Base-by-base conservation (phyloP, 2,888 invertebrate genomes). In the Philaethria dido region DNA sequence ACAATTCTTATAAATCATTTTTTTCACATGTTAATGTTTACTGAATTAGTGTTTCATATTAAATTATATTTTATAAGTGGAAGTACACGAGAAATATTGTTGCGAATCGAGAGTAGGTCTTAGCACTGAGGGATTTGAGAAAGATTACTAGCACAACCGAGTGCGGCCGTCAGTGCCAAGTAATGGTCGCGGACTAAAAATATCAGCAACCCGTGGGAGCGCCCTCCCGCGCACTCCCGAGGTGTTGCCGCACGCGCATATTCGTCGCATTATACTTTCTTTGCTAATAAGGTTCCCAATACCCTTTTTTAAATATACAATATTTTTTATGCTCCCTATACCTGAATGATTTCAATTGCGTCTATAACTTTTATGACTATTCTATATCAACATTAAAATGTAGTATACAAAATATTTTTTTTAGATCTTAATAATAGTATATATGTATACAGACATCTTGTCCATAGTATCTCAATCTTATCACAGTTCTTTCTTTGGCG, bases 121-220 rank as follows among this genome's bases (percentile, higher is more conserved):
- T 88, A 83, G 86, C 83, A 83, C 84, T 84, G 81, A 86, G 86
- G 82, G 88, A 89, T 89, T 89, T 91, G 83, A 89, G 86, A 89
- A 88, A 89, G 90, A 90, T 90, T 88, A 89, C 84, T 90, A 86
- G 90, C 91, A 86, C 91, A 87, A 83, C 80, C 79, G 88, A 87
- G 89, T 87, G 87, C 92, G 93, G 89, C 89, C 93, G 90, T 87
- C 93, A 89, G 92, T 94, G 94, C 94, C 94, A 94, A 94, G 93
- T 94, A 93, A 93, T 94, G 93, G 93, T 92, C 92, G 92, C 86
- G 88, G 89, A 94, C 94, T 94, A 94, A 94, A 94, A 94, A 94
- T 94, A 94, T 89, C 93, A 86, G 89, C 88, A 90, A 92, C 92
- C 92, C 92, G 92, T 92, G 92, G 92, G 92, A 92, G 92, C 92